Conservation (phyloP, 2,113 vertebrate genomes). For the Melanocharis versteri region DNA sequence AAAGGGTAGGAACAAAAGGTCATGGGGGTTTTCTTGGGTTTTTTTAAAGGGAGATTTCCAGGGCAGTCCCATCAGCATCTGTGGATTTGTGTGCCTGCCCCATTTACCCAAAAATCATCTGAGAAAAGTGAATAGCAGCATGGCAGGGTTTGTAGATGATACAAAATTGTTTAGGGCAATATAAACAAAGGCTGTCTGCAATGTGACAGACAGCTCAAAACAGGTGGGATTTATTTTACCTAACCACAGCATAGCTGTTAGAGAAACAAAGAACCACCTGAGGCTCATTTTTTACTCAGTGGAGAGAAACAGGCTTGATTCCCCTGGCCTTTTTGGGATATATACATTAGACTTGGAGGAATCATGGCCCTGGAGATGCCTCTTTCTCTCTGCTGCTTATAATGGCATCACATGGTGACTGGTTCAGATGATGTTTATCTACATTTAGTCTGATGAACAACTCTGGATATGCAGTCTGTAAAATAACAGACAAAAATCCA, state of each 20-base stretch:
- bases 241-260: neutral
- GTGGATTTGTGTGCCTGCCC: neutral
- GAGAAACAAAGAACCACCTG: neutral
- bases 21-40: neutral
- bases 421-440: neutral
- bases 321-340: neutral
- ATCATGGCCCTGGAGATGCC: neutral
- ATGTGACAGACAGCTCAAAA: neutral
- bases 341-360: neutral
- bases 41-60: neutral
- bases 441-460: neutral
- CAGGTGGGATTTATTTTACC: neutral
- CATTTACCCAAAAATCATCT: neutral
- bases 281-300: neutral
- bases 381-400: neutral
- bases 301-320: neutral
- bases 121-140: neutral
- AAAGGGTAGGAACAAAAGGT: neutral
- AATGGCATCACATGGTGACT: neutral
- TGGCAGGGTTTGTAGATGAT: neutral
- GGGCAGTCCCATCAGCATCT: neutral
- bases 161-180: neutral
- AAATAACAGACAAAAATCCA: conserved; percentile 14
- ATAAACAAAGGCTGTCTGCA: neutral
- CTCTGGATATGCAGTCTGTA: neutral